A percentile compares a stretch with the other conserved stretches of the same genome.
These are phyloP conservation scores for Eulithis testata DNA, from an alignment of 2,888 invertebrate species.

Conservation along the genomic window DNA sequence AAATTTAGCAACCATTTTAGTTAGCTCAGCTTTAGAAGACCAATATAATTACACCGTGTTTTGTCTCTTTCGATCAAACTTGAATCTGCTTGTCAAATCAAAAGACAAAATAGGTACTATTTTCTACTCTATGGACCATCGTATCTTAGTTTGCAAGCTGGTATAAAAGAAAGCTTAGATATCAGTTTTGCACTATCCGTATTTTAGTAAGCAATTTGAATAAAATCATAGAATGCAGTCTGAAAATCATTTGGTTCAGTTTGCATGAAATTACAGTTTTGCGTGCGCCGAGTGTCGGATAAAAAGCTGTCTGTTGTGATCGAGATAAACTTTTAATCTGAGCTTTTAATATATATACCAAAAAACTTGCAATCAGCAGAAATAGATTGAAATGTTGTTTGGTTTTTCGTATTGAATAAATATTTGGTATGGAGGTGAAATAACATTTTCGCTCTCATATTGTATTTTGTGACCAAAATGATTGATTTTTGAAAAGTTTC, in stretches of 20 bases:
- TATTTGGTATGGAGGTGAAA: not conserved
- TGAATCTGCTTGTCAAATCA: no score
- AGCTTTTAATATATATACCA: not conserved
- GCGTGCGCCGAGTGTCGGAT: slow-evolving; percentile 3
- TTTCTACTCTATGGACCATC: no score
- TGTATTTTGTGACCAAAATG: no score
- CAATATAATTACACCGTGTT: no score
- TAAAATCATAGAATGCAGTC: slow-evolving; percentile 2
- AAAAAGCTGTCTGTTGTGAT: slow-evolving; percentile 1
- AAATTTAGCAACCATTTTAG: no score
- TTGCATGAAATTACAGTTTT: slow-evolving; percentile 14
- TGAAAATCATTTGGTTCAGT: slow-evolving; percentile 11
- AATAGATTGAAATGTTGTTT: not conserved
- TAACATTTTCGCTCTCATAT: no score
- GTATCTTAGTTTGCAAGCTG: no score
- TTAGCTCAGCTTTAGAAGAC: no score
- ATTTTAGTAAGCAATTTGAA: slow-evolving; percentile 5
- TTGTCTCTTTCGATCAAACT: no score
- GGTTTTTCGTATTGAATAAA: not conserved
- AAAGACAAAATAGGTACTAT: no score
- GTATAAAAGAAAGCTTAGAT: no score
- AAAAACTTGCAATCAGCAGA: slow-evolving; percentile 2
- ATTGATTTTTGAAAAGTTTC: no score
- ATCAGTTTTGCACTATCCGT: not conserved
- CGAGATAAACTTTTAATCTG: slow-evolving; percentile 4